Evolutionary conservation across 2,113 vertebrate genomes (phyloP).

Genomic region (Scopus umbretta): DNA sequence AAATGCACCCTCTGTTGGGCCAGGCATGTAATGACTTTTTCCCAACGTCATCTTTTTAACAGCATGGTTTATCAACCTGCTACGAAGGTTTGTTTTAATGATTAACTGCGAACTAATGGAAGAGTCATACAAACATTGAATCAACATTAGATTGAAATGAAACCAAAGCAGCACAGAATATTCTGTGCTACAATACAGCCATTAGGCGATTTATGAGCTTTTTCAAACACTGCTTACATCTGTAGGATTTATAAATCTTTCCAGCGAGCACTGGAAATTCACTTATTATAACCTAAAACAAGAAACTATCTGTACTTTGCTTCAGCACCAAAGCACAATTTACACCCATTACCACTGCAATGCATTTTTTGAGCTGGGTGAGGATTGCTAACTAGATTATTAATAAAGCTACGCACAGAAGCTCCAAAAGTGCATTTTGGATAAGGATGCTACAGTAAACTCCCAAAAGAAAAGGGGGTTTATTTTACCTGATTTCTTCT

Average conservation of each 20-base stretch:
- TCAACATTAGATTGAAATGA: background rate
- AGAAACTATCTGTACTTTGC: background rate
- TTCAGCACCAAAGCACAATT: background rate
- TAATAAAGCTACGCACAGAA: background rate
- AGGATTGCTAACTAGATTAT: background rate
- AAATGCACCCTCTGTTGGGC: conserved; percentile 35
- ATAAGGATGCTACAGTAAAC: background rate
- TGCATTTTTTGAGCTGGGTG: background rate
- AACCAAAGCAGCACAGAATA: background rate
- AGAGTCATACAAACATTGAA: background rate
- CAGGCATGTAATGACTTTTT: background rate
- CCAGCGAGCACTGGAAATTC: background rate
- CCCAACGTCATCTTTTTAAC: background rate
- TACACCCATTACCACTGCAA: background rate
- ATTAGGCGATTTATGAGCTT: background rate
- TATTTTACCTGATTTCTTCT: background rate
- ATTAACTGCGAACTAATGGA: background rate
- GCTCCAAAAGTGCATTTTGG: background rate
- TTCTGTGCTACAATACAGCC: background rate
- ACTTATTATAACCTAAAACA: background rate
- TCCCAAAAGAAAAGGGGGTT: background rate
- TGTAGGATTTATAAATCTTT: background rate
- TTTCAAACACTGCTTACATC: background rate
- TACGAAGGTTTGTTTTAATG: background rate
- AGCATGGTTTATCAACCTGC: background rate